These are phyloP conservation scores for Drosophila nr. perissopoda DNA, from an alignment of 2,888 invertebrate species.

Conservation along the genomic window DNA sequence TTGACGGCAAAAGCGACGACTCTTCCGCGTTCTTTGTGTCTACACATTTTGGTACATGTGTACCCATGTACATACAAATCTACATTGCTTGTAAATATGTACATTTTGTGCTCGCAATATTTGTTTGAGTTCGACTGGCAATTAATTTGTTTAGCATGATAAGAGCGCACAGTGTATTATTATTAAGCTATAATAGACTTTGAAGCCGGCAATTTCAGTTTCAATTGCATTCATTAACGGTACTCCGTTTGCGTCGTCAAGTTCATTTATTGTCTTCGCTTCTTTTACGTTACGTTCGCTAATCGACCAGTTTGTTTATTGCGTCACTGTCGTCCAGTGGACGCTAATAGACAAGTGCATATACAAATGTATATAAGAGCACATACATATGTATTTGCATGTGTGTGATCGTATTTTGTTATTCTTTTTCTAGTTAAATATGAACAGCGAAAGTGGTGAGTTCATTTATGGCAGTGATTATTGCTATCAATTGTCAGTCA, in stretches of 20 bases:
- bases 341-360: neutral
- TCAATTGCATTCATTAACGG: constrained; percentile 17
- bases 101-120: constrained; percentile 30
- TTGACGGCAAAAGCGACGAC: constrained; percentile 13
- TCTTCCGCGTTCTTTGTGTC: constrained; percentile 29
- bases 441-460: constrained; percentile 62
- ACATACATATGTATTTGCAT: neutral
- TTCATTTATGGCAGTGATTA: constrained; percentile 12
- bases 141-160: constrained; percentile 31
- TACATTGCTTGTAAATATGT: neutral
- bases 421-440: constrained; percentile 21
- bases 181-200: constrained; percentile 14
- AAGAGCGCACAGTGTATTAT: neutral
- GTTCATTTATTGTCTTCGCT: constrained; percentile 22
- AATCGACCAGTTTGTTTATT: constrained; percentile 10
- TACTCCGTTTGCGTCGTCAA: constrained; percentile 24
- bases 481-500: neutral
- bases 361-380: too few relatives aligned
- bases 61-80: neutral
- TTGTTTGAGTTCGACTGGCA: constrained; percentile 32
- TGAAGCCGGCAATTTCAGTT: constrained; percentile 12
- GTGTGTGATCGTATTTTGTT: constrained; percentile 5
- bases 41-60: constrained; percentile 10
- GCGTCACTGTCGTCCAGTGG: constrained; percentile 13
- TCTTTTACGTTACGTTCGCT: constrained; percentile 9